These are phyloP conservation scores for Danio tinwini DNA, from an alignment of 2,797 vertebrate genomes.

Conservation along the genomic window DNA sequence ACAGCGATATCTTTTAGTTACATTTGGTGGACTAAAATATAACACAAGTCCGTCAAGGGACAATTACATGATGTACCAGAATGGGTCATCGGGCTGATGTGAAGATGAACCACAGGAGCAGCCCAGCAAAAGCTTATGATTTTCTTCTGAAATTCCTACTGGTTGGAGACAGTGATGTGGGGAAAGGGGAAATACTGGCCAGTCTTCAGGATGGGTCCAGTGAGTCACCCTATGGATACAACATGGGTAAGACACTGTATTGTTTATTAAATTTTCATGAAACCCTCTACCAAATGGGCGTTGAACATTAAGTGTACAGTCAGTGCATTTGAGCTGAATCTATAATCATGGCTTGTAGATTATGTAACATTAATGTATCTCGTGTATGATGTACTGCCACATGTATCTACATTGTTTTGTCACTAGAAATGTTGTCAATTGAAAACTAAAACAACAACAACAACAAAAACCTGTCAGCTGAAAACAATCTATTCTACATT, in stretches of 20 bases:
- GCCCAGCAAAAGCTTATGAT: conserved; percentile 80
- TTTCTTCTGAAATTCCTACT: conserved; percentile 84
- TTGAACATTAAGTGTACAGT: no score
- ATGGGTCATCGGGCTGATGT: conserved; percentile 66
- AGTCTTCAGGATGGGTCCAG: conserved; percentile 81
- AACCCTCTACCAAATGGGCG: no score
- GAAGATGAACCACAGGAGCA: conserved; percentile 80
- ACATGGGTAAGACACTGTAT: conserved; percentile 74
- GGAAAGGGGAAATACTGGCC: conserved; percentile 84
- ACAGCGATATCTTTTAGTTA: not conserved
- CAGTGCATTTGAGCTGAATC: no score
- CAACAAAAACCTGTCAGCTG: not conserved
- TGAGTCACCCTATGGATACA: conserved; percentile 82
- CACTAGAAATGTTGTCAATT: not conserved
- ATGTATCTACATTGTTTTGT: not conserved
- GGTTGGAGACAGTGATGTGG: conserved; percentile 83
- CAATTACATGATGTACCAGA: conserved; percentile 59
- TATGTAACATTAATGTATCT: not conserved
- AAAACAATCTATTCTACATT: not conserved
- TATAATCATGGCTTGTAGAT: not conserved
- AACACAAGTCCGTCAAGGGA: conserved; percentile 25
- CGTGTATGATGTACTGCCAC: no score
- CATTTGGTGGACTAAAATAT: conserved; percentile 3
- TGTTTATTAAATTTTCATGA: no score
- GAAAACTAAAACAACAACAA: not conserved